These are phyloP conservation scores for Tribolium freemani DNA, from an alignment of 2,888 invertebrate genomes.

Conservation along the genomic window DNA sequence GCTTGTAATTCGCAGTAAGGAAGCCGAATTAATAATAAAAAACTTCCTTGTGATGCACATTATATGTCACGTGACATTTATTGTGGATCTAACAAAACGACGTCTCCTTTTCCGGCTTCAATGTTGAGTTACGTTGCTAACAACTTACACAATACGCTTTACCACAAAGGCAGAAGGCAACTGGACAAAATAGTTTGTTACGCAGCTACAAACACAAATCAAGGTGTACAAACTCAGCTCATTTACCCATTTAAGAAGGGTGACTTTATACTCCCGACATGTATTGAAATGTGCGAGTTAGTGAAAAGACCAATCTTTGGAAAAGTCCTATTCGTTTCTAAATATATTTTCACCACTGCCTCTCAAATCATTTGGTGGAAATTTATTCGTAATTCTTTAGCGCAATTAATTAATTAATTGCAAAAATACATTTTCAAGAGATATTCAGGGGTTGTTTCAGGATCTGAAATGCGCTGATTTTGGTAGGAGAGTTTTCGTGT, in stretches of 20 bases:
- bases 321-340: neutral
- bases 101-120: slow-evolving; percentile 13
- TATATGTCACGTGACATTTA: slow-evolving; percentile 20
- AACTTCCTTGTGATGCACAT: neutral
- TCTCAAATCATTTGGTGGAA: neutral
- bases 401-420: too few relatives aligned
- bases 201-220: neutral
- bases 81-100: slow-evolving; percentile 20
- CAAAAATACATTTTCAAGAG: too few relatives aligned
- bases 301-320: neutral
- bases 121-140: slow-evolving; percentile 20
- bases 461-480: too few relatives aligned
- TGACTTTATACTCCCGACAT: neutral
- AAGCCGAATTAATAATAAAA: too few relatives aligned
- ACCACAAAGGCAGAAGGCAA: slow-evolving; percentile 10
- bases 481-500: neutral
- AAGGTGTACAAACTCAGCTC: neutral
- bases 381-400: too few relatives aligned
- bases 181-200: neutral
- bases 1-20: neutral
- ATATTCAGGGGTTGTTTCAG: too few relatives aligned
- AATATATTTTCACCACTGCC: neutral
- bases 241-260: neutral
- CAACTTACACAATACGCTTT: slow-evolving; percentile 9
- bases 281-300: neutral